Base-by-base conservation (phyloP, 2,113 vertebrate species). In the Cromileptes altivelis region DNA sequence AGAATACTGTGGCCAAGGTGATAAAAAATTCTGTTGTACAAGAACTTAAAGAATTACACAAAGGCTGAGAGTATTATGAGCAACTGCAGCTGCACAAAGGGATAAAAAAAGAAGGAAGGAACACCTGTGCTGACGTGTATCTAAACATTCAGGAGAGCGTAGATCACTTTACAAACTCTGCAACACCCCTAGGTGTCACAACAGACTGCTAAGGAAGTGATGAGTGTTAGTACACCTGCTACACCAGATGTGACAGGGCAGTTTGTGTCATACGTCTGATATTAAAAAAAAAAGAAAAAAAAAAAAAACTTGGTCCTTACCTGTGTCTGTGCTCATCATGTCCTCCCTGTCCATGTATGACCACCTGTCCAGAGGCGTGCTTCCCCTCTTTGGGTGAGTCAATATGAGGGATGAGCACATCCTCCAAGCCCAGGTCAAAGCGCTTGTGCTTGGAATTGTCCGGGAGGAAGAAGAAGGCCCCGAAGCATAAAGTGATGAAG, bases 401-500 rank as follows among this genome's bases (percentile, higher is more conserved):
- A 40, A 99, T 97, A 30, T 99, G 98, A 9, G 98, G 98, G 89
- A 99, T 99, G 70, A 99, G 94, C 89, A 99, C 97, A 40, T 99
- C 97, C 94, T 99, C 97, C 93, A 99, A 93, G 68, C 98, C 98
- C 94, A 99, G 95, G 93, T 99, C 98, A 74, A 99, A 99, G 91
- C 98, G 98, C 94, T 98, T 98, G 95, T 99, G 98, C 92, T 99
- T 99, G 75, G 98, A 99, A 77, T 97, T 99, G 96, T 99, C 98
- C 52, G 98, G 98, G 52, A 99, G 97, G 91, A 99, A 99, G 95
- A 99, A 99, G 93, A 99, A 99, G 73, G 98, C 98, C 90, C 98
- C 98, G 85, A 99, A 99, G 88, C 98, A 99, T 85, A 99, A 94
- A 61, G 98, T 99, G 96, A 99, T 97, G 96, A 99, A 99, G 98